phyloP scores from a whole-genome alignment of 2,888 invertebrate species.

The Fissipunctia ypsillon region DNA sequence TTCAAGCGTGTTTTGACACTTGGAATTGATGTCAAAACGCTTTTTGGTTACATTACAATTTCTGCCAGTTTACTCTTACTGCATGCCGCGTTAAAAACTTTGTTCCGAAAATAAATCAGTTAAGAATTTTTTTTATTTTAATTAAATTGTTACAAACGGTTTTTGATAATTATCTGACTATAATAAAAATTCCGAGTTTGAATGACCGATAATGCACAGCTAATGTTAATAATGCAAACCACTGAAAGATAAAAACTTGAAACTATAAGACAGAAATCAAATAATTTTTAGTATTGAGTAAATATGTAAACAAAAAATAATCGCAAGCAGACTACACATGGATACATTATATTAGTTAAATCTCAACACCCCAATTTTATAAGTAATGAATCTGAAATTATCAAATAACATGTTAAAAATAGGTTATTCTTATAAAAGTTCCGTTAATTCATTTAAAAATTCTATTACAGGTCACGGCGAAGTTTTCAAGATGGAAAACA shows the following conservation, averaged over 20 bases:
- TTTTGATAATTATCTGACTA: not conserved
- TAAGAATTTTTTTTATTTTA: too few relatives aligned
- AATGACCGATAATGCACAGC: too few relatives aligned
- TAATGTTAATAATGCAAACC: too few relatives aligned
- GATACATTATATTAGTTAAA: not conserved
- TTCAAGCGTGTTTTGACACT: too few relatives aligned
- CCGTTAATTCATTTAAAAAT: slow-evolving; percentile 36
- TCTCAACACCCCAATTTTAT: not conserved
- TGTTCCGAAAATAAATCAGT: too few relatives aligned
- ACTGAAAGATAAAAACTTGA: not conserved
- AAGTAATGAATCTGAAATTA: not conserved
- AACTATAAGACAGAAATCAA: not conserved
- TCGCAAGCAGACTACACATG: not conserved
- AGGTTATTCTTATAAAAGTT: not conserved
- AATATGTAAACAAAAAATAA: not conserved
- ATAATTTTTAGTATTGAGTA: not conserved
- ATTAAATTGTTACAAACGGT: not conserved
- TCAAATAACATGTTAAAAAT: not conserved
- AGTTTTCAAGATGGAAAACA: not conserved
- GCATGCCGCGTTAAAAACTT: too few relatives aligned
- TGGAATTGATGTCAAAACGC: too few relatives aligned
- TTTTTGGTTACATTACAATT: too few relatives aligned
- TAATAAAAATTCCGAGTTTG: not conserved
- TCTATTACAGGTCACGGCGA: slow-evolving; percentile 34
- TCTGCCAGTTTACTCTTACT: too few relatives aligned